phyloP scores from a whole-genome alignment of 2,888 invertebrate genomes.

The Drosophila yooni region DNA sequence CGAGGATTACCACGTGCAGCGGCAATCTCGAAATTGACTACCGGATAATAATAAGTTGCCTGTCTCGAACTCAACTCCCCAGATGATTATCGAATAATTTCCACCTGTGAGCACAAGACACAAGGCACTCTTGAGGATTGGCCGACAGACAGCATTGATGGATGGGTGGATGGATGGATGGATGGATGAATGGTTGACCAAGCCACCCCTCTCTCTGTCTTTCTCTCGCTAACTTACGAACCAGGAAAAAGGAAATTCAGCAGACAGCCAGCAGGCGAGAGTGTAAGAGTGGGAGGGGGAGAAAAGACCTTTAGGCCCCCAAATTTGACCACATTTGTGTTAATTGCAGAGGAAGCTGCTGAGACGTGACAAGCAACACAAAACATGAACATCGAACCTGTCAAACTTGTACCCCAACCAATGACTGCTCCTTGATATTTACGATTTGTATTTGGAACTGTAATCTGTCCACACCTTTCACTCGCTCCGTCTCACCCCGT shows the following conservation, averaged over 20 bases:
- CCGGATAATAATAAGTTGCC: constrained; percentile 51
- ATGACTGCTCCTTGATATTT: constrained; percentile 5
- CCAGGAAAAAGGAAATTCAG: constrained; percentile 46
- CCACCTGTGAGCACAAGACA: constrained; percentile 55
- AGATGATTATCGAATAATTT: constrained; percentile 58
- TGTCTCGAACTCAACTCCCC: constrained; percentile 51
- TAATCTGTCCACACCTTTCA: constrained; percentile 14
- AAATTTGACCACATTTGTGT: constrained; percentile 34
- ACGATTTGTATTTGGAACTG: constrained; percentile 26
- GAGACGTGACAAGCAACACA: constrained; percentile 57
- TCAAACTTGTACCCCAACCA: constrained; percentile 22
- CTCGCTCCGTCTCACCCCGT: neutral
- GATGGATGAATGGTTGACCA: constrained; percentile 59
- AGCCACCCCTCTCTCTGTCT: constrained; percentile 16
- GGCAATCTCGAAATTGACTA: constrained; percentile 63
- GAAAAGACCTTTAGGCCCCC: constrained; percentile 24
- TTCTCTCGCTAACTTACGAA: constrained; percentile 12
- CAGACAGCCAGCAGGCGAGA: constrained; percentile 30
- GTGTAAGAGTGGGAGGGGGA: neutral
- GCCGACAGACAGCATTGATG: constrained; percentile 49
- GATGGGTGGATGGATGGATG: constrained; percentile 53
- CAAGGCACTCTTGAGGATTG: constrained; percentile 39
- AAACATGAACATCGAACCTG: constrained; percentile 33
- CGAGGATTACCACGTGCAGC: constrained; percentile 56
- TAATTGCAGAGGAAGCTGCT: constrained; percentile 65